Conservation (phyloP, 2,888 invertebrate species). For the Dryobota labecula region DNA sequence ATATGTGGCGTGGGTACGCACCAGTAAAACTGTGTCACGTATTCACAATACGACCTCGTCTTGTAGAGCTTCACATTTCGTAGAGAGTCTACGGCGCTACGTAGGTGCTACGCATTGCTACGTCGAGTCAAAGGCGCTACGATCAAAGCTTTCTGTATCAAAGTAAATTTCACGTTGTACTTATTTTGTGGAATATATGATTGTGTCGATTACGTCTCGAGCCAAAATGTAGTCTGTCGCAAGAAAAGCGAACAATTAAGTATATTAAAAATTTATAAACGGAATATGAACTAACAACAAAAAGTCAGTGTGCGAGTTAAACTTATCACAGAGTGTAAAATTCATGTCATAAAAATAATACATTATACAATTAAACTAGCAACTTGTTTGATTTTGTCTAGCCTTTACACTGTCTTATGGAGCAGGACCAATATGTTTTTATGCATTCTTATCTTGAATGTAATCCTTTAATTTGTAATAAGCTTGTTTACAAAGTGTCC, state of each 20-base stretch:
- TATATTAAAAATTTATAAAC: background rate
- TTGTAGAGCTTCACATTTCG: conserved; percentile 24
- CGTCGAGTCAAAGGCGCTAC: conserved; percentile 19
- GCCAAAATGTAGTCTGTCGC: background rate
- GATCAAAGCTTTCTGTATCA: conserved; percentile 44
- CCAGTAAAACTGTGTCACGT: conserved; percentile 9
- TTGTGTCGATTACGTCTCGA: conserved; percentile 8
- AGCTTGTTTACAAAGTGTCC: too few species aligned
- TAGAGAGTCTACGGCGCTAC: conserved; percentile 19
- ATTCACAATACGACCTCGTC: conserved; percentile 6
- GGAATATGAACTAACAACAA: background rate
- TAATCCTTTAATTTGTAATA: too few species aligned
- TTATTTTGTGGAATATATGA: background rate
- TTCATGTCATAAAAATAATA: too few species aligned
- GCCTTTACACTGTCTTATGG: too few species aligned
- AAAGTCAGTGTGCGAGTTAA: too few species aligned
- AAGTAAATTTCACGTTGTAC: conserved; percentile 13
- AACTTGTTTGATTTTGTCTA: too few species aligned
- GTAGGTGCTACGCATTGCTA: conserved; percentile 41
- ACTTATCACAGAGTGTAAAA: too few species aligned
- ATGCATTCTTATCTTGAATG: too few species aligned
- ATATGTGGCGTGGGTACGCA: background rate
- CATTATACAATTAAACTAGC: too few species aligned
- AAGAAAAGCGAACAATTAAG: background rate
- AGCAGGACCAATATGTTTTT: too few species aligned